phyloP scores from a whole-genome alignment of 2,797 vertebrate species.

The Ceryle rudis region DNA sequence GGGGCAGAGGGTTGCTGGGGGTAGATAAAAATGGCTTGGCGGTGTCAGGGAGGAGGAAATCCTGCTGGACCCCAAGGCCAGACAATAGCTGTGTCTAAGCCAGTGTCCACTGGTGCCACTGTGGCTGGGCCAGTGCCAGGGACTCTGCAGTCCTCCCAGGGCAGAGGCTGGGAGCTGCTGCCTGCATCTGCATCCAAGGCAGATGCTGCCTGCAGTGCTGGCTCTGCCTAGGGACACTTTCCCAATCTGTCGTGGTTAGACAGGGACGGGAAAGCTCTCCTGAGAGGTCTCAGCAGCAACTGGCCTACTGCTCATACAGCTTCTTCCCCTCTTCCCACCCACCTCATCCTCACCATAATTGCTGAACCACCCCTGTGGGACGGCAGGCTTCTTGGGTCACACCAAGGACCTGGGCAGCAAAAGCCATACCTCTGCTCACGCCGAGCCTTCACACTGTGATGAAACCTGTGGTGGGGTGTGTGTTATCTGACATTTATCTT shows the following conservation, averaged over 20 bases:
- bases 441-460: accelerated
- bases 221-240: neutral
- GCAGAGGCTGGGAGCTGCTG: neutral
- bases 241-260: neutral
- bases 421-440: neutral
- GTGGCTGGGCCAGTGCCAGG: neutral
- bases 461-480: neutral
- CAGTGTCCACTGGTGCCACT: neutral
- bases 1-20: neutral
- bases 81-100: neutral
- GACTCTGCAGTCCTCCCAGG: neutral
- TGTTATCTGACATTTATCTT: neutral
- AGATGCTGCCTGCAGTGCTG: neutral
- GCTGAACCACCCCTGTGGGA: neutral
- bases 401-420: neutral
- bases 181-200: neutral
- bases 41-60: neutral
- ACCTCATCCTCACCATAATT: neutral
- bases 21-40: neutral
- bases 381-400: neutral
- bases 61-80: neutral
- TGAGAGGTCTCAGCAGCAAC: neutral
- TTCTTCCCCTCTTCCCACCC: neutral
- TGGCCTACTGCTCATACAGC: neutral
- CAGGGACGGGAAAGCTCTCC: neutral